Evolutionary conservation across 2,797 vertebrate genomes (phyloP).

Genomic region (Gadopsis marmoratus): DNA sequence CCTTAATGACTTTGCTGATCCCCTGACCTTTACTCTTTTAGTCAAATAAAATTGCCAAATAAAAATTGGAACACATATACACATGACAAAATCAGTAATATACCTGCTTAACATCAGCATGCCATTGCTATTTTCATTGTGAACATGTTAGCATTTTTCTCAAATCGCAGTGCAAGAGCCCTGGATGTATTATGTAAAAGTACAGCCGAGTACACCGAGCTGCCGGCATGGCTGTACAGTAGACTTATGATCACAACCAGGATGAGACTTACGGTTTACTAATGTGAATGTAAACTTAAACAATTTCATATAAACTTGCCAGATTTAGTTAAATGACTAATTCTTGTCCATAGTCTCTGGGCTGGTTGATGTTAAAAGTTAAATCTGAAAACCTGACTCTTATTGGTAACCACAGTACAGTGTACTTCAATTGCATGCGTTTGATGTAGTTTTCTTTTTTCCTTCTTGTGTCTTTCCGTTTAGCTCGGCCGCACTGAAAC

Average conservation of each 20-base stretch:
- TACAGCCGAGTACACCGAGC: not conserved
- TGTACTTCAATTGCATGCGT: not conserved
- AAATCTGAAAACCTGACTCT: not conserved
- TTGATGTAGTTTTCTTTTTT: not conserved
- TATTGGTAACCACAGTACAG: no score
- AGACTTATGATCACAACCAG: not conserved
- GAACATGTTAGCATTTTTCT: conserved; percentile 1
- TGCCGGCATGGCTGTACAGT: not conserved
- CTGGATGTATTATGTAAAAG: not conserved
- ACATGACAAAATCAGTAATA: not conserved
- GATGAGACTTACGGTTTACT: not conserved
- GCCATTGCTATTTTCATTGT: no score
- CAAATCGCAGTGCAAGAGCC: not conserved
- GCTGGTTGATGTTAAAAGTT: not conserved
- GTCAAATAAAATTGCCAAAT: not conserved
- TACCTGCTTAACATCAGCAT: not conserved
- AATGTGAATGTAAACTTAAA: not conserved
- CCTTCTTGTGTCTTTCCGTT: conserved; percentile 20
- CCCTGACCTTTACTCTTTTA: no score
- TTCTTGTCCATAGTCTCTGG: not conserved
- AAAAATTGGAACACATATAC: not conserved
- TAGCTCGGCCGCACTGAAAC: conserved; percentile 96
- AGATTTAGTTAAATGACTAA: not conserved
- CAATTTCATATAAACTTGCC: not conserved
- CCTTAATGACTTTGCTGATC: no score